Evolutionary conservation across 2,888 invertebrate species (phyloP).

Genomic region (Drosophila peninsularis): DNA sequence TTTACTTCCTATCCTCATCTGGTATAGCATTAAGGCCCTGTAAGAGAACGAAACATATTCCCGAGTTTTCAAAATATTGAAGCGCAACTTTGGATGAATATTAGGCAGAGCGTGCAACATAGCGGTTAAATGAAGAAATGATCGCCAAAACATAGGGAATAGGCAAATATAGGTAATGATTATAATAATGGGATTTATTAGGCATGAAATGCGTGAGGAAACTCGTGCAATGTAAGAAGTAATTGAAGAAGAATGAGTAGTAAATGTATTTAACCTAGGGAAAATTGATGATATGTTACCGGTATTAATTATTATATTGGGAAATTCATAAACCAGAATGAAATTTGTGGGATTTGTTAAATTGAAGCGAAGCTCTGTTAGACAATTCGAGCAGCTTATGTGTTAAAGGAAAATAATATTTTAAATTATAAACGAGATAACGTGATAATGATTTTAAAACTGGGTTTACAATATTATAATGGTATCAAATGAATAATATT

Average conservation of each 20-base stretch:
- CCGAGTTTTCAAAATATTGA: conserved; percentile 24
- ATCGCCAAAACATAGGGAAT: background rate
- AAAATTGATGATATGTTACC: background rate
- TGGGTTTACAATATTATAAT: background rate
- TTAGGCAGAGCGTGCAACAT: conserved; percentile 4
- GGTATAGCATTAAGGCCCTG: conserved; percentile 87
- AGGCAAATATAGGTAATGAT: background rate
- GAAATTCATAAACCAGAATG: no score
- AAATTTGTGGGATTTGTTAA: no score
- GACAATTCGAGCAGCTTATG: background rate
- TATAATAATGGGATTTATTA: background rate
- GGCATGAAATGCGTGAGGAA: background rate
- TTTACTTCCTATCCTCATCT: conserved; percentile 83
- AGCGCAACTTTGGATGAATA: conserved; percentile 1
- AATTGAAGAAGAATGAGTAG: background rate
- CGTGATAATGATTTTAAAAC: background rate
- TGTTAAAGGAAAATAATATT: background rate
- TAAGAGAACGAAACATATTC: conserved; percentile 74
- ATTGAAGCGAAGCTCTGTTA: no score
- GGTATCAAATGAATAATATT: no score
- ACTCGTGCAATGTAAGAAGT: background rate
- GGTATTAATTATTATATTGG: no score
- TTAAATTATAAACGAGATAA: background rate
- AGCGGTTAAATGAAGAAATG: conserved; percentile 17
- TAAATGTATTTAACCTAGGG: background rate